Evolutionary conservation across 2,888 invertebrate species (phyloP).

Genomic region (Timandra comae): DNA sequence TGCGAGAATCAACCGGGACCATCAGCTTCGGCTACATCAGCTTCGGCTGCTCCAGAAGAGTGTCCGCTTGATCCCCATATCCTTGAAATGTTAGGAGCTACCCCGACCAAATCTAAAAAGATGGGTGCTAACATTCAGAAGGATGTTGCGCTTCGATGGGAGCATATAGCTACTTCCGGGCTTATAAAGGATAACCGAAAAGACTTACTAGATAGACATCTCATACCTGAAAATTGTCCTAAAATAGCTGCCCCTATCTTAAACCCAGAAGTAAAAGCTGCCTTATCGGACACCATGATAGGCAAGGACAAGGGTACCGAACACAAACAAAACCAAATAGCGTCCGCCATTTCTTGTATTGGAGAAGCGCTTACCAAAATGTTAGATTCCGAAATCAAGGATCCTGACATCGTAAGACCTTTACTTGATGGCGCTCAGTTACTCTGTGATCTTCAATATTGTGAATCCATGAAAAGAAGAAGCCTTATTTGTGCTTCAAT

Average conservation of each 20-base stretch:
- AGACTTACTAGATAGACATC: conserved; percentile 16
- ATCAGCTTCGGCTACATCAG: no score
- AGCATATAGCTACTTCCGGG: conserved; percentile 16
- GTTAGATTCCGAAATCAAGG: background rate
- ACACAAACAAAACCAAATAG: conserved; percentile 20
- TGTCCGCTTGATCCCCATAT: background rate
- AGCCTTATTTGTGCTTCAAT: conserved; percentile 11
- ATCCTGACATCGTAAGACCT: background rate
- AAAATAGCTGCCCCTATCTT: conserved; percentile 19
- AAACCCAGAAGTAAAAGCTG: conserved; percentile 21
- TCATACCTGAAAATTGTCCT: conserved; percentile 16
- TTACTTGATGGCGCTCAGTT: background rate
- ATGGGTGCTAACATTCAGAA: conserved; percentile 18
- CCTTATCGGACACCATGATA: conserved; percentile 10
- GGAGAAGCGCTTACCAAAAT: conserved; percentile 13
- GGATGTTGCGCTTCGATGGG: conserved; percentile 16
- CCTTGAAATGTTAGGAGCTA: background rate
- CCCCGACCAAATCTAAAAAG: conserved; percentile 9
- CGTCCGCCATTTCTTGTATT: conserved; percentile 15
- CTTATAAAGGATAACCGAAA: conserved; percentile 16
- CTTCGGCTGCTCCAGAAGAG: background rate
- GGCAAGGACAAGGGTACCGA: conserved; percentile 23
- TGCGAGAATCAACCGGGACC: no score
- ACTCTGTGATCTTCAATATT: conserved; percentile 15
- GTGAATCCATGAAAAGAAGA: conserved; percentile 12